Conservation (phyloP, 2,113 vertebrate species). For the Carassius carassius region DNA sequence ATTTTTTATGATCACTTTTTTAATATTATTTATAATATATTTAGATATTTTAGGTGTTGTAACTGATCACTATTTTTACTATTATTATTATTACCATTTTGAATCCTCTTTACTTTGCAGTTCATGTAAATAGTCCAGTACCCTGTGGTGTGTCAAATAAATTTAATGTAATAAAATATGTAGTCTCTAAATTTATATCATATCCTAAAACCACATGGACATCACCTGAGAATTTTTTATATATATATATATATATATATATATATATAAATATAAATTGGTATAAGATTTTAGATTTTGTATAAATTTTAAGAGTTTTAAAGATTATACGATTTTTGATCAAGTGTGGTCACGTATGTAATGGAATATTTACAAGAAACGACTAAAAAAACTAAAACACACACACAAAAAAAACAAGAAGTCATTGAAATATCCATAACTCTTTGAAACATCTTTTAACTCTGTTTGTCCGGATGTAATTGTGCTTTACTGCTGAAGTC, state of each 20-base stretch:
- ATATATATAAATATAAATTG: too few relatives aligned
- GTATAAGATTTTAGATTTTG: background rate
- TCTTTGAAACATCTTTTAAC: background rate
- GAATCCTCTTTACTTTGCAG: background rate
- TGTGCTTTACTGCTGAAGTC: background rate
- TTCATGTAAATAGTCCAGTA: background rate
- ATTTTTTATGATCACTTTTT: background rate
- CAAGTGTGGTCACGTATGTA: background rate
- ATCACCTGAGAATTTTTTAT: too few relatives aligned
- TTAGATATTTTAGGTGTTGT: background rate
- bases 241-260: background rate
- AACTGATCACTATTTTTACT: background rate
- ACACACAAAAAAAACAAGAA: background rate
- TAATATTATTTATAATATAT: too few relatives aligned
- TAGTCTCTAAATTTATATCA: too few relatives aligned
- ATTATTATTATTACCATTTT: background rate
- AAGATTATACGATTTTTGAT: background rate
- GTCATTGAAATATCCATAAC: background rate
- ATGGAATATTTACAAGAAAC: background rate
- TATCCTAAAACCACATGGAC: background rate
- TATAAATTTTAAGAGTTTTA: too few relatives aligned
- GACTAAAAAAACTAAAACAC: background rate
- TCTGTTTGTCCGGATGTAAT: background rate
- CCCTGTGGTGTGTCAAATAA: background rate
- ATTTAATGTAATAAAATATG: too few relatives aligned